Conservation (phyloP, 2,797 vertebrate genomes). For the Poecilia velifera region DNA sequence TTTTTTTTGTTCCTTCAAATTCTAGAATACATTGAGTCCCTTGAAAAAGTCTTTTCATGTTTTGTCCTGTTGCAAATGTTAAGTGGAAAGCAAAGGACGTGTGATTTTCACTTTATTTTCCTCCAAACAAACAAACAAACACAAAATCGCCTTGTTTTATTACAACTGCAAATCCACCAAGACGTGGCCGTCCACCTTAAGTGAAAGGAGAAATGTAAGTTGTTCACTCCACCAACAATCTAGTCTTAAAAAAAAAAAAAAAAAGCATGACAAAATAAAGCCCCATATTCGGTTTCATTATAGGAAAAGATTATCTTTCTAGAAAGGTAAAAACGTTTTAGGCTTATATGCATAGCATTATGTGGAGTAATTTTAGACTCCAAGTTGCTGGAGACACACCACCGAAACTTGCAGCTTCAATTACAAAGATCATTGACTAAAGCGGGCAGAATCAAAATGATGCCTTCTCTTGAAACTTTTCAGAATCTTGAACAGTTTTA, state of each 20-base stretch:
- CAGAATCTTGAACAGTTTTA: neutral
- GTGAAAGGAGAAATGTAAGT: neutral
- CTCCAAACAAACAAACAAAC: neutral
- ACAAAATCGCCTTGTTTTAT: neutral
- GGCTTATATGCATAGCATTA: neutral
- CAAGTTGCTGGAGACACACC: neutral
- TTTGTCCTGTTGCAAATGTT: neutral
- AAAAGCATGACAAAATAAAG: neutral
- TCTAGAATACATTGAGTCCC: constrained; percentile 22
- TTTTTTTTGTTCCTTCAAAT: constrained; percentile 30
- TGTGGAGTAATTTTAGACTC: neutral
- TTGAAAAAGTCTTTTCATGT: neutral
- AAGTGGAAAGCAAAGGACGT: neutral
- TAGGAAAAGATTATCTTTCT: neutral
- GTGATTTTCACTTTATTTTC: neutral
- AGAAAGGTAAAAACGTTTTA: neutral
- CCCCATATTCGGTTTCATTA: neutral
- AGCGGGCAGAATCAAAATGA: neutral
- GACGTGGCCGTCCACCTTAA: neutral
- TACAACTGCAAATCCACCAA: neutral
- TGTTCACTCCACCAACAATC: neutral
- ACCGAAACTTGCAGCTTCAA: neutral
- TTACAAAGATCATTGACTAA: neutral
- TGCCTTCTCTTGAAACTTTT: neutral
- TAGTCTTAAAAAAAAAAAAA: neutral